Percentiles rank a stretch among this genome's conserved stretches.
phyloP scores from a whole-genome alignment of 1,140 invertebrate species.

The Aphis gossypii region DNA sequence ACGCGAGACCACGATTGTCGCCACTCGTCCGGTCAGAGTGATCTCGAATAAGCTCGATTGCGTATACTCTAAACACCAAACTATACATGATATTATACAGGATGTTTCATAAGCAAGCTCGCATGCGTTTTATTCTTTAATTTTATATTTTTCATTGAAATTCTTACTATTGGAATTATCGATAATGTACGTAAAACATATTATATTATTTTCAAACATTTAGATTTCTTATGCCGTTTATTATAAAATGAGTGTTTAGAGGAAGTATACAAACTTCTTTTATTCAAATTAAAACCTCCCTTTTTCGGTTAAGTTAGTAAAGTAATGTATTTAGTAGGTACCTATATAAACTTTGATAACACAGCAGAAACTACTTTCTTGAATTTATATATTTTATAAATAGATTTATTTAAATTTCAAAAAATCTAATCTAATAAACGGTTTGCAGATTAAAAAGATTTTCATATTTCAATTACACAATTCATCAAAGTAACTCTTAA shows the following conservation, averaged over 20 bases:
- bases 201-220: not conserved
- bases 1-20: not conserved
- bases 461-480: too few species aligned
- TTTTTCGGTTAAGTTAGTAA: not conserved
- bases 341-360: too few species aligned
- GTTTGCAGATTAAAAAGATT: not conserved
- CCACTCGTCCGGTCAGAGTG: not conserved
- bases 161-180: not conserved
- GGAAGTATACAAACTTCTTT: not conserved
- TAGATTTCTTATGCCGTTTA: not conserved
- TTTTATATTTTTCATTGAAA: not conserved
- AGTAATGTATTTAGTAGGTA: too few species aligned
- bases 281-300: not conserved
- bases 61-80: not conserved
- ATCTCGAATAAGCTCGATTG: not conserved
- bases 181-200: not conserved
- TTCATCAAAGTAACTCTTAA: not conserved
- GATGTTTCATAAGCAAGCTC: not conserved
- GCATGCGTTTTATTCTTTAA: not conserved
- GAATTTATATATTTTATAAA: too few species aligned
- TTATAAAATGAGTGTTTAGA: not conserved
- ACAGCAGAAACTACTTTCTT: too few species aligned
- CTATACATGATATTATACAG: not conserved
- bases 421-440: not conserved
- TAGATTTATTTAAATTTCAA: not conserved